Conservation (phyloP, 2,888 invertebrate species). For the Erebia epiphron region DNA sequence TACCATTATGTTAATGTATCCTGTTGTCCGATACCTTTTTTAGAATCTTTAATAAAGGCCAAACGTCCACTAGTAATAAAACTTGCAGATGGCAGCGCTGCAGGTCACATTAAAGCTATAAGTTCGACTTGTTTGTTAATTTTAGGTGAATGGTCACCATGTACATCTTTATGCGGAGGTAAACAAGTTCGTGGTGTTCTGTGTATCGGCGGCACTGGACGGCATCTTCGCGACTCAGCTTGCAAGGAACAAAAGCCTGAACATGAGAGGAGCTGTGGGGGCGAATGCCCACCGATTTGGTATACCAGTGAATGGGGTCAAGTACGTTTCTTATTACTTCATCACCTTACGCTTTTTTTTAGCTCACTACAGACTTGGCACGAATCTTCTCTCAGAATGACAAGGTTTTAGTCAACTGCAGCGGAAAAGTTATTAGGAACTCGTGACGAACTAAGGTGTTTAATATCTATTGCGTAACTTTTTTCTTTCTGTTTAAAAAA, state of each 20-base stretch:
- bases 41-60: background rate
- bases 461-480: too few species aligned
- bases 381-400: too few species aligned
- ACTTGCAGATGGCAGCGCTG: too few species aligned
- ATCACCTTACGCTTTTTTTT: too few species aligned
- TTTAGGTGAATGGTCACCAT: constrained; percentile 77
- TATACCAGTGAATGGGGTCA: constrained; percentile 89
- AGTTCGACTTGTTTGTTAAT: background rate
- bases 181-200: constrained; percentile 86
- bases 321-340: constrained; percentile 51
- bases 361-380: too few species aligned
- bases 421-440: too few species aligned
- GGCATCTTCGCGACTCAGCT: constrained; percentile 82
- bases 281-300: constrained; percentile 86
- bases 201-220: constrained; percentile 82
- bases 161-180: constrained; percentile 81
- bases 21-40: background rate
- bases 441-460: too few species aligned
- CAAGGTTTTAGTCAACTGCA: too few species aligned
- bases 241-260: constrained; percentile 85
- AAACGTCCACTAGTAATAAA: too few species aligned
- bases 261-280: constrained; percentile 84
- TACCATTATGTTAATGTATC: background rate
- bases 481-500: too few species aligned
- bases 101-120: background rate